Evolutionary conservation across 1,140 invertebrate genomes (phyloP).

Genomic region (Trissolcus basalis): DNA sequence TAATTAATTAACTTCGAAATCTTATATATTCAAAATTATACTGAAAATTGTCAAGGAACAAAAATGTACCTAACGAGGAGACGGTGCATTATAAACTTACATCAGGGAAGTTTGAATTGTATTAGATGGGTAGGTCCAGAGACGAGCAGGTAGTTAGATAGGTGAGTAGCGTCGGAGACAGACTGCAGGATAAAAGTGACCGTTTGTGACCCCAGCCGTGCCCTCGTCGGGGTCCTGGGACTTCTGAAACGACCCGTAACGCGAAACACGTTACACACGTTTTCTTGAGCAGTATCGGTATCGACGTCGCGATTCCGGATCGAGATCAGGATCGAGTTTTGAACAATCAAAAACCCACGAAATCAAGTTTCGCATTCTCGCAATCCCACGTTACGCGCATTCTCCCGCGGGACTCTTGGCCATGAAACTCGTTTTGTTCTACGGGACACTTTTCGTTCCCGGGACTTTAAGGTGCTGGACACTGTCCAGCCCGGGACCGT

Average conservation of each 20-base stretch:
- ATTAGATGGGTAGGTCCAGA: slow-evolving; percentile 40
- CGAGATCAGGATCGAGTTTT: slow-evolving; percentile 61
- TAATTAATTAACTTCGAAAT: too few relatives aligned
- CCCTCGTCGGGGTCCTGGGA: slow-evolving; percentile 61
- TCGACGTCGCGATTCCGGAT: slow-evolving; percentile 43
- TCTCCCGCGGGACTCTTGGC: slow-evolving; percentile 48
- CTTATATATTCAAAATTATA: too few relatives aligned
- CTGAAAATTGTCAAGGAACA: too few relatives aligned
- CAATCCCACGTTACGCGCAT: slow-evolving; percentile 47
- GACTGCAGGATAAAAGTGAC: slow-evolving; percentile 64
- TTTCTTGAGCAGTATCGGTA: slow-evolving; percentile 53
- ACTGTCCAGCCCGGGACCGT: slow-evolving; percentile 56
- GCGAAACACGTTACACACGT: slow-evolving; percentile 70
- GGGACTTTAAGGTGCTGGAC: slow-evolving; percentile 59
- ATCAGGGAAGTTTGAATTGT: slow-evolving; percentile 8
- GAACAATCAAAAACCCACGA: slow-evolving; percentile 56
- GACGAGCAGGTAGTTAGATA: slow-evolving; percentile 36
- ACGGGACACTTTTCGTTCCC: slow-evolving; percentile 56
- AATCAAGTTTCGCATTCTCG: slow-evolving; percentile 62
- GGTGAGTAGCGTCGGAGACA: slow-evolving; percentile 47
- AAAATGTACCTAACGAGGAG: too few relatives aligned
- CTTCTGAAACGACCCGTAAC: slow-evolving; percentile 64
- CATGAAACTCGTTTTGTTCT: slow-evolving; percentile 50
- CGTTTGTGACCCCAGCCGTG: slow-evolving; percentile 67
- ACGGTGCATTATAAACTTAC: too few relatives aligned